Percentiles rank a stretch among this genome's conserved stretches.
Conservation (phyloP, 2,888 invertebrate species). For the Heliconius hortense region DNA sequence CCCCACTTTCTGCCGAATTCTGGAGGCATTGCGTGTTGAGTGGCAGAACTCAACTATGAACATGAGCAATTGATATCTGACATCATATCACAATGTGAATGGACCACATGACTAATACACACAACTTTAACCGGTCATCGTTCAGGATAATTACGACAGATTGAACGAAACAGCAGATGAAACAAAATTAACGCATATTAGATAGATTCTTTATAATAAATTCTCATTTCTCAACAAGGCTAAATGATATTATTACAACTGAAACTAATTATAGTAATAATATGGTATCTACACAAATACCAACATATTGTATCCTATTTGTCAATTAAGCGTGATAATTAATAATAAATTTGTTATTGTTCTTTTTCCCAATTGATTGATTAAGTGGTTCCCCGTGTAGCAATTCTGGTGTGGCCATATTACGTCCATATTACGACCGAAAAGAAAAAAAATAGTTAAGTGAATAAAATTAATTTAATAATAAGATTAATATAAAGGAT, state of each 20-base stretch:
- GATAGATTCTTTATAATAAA: neutral
- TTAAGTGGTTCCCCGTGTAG: conserved; percentile 62
- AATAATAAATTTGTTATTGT: conserved; percentile 62
- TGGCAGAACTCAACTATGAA: too few species aligned
- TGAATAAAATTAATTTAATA: neutral
- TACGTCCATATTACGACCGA: neutral
- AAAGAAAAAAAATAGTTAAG: neutral
- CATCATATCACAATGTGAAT: conserved; percentile 19
- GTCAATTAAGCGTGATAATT: conserved; percentile 45
- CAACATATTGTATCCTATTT: neutral
- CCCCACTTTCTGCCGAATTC: too few species aligned
- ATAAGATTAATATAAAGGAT: neutral
- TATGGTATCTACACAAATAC: neutral
- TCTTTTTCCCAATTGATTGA: conserved; percentile 50
- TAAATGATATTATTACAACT: neutral
- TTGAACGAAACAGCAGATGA: neutral
- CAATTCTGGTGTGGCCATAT: conserved; percentile 39
- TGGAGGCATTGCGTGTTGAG: too few species aligned
- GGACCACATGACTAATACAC: conserved; percentile 16
- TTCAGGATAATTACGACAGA: neutral
- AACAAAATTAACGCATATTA: neutral
- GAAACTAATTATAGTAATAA: neutral
- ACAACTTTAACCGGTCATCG: conserved; percentile 11
- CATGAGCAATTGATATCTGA: conserved; percentile 16
- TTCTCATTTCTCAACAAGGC: neutral